These are phyloP conservation scores for Pegea sp. DNA, from an alignment of 23 tunicate species.

Conservation along the genomic window DNA sequence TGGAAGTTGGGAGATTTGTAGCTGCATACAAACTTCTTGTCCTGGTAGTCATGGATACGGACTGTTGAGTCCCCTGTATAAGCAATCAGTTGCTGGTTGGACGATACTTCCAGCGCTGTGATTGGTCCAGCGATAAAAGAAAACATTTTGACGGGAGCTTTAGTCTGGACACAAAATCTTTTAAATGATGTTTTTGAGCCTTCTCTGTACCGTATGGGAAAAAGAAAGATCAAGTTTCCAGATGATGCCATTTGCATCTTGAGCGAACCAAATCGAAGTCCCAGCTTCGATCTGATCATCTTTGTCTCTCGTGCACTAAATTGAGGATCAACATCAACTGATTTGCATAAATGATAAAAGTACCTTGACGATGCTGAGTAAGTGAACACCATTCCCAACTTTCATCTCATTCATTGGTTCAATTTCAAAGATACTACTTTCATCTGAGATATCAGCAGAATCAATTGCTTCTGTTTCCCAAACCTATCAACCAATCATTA, in stretches of 20 bases:
- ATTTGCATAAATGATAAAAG: background rate
- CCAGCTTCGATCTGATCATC: constrained; percentile 39
- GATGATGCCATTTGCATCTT: constrained; percentile 83
- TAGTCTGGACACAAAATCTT: constrained; percentile 26
- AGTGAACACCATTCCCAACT: constrained; percentile 72
- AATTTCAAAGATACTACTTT: constrained; percentile 50
- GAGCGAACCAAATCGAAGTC: constrained; percentile 75
- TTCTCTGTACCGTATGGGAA: constrained; percentile 77
- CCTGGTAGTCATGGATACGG: constrained; percentile 50
- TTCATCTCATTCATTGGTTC: constrained; percentile 94
- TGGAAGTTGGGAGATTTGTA: constrained; percentile 29
- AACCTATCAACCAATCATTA: constrained; percentile 16
- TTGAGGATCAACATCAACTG: background rate
- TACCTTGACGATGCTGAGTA: constrained; percentile 74
- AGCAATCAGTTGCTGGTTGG: constrained; percentile 41
- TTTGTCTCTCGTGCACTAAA: constrained; percentile 14
- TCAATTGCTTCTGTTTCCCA: constrained; percentile 99
- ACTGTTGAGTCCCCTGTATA: constrained; percentile 60
- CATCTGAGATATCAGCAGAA: constrained; percentile 78
- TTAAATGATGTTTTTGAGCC: background rate
- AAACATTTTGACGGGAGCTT: constrained; percentile 61
- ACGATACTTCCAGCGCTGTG: constrained; percentile 40
- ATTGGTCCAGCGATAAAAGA: constrained; percentile 63
- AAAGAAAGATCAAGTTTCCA: constrained; percentile 95
- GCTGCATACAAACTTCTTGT: constrained; percentile 30